Base-by-base conservation (phyloP, 2,113 vertebrate species). In the Panurus biarmicus region DNA sequence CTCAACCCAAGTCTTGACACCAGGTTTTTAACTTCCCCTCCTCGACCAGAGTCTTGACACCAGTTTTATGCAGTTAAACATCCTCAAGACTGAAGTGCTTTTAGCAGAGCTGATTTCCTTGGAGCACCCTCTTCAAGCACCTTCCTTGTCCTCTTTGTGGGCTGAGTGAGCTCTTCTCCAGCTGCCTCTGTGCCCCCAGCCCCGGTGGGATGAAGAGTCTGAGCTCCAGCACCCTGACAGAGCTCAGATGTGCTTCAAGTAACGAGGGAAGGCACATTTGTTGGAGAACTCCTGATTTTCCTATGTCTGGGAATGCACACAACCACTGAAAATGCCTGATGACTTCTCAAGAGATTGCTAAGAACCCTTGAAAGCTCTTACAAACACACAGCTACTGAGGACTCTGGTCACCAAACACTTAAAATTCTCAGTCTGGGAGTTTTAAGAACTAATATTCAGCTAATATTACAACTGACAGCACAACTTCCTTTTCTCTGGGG, bases 221-320 rank as follows among this genome's bases (percentile, higher is more conserved):
- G 26, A 45, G 35, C 35, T 20, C 58, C 38, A 13, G 6, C 23
- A 4, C 4, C 5, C 31, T 48, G 72, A 6, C 24, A 9, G 1
- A 0, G 14, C 76, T 51, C 38, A 42, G 56, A 2, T 8, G 38
- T 51, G 69, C 64, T 44, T 40, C 14, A 50, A 62, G 12, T 2
- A 18, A 17, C 0, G 0, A 44, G 3, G 21, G 3, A 20, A 45
- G 18, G 53, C 25, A 12, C 6, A 6, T 10, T 50, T 50, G 57
- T 19, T 70, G 79, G 48, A 0, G 36, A 57, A 56, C 47, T 79
- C 14, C 11, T 22, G 35, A 38, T 51, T 61, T 67, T 47, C 25
- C 87, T n/a, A 0, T 2, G 56, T 7, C n/a, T 26, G 40, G 44
- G 77, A 72, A 89, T 10, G 42, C 22, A 50, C 19, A 45, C 24